A percentile compares a stretch with the other conserved stretches of the same genome.
Evolutionary conservation across 2,113 vertebrate species (phyloP).

Genomic region (Mixornis gularis): DNA sequence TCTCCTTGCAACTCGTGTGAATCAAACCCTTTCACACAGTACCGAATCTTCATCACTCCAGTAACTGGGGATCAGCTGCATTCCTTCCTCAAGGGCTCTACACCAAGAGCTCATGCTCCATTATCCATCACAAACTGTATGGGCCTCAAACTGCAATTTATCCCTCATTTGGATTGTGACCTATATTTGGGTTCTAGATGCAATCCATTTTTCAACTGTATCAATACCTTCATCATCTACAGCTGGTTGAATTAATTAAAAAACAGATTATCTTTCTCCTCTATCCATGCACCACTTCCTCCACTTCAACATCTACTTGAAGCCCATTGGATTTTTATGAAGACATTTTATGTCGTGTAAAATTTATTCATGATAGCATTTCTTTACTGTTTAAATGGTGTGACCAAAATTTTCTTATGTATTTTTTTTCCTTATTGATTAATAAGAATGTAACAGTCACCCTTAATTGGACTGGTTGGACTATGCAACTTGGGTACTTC

Average conservation of each 20-base stretch:
- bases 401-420: neutral
- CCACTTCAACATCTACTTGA: neutral
- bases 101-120: neutral
- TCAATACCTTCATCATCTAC: neutral
- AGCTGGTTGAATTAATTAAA: neutral
- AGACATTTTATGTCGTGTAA: neutral
- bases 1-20: neutral
- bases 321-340: neutral
- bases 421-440: neutral
- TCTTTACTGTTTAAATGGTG: neutral
- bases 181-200: neutral
- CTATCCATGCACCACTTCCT: fast-evolving
- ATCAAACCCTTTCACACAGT: neutral
- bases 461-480: neutral
- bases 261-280: neutral
- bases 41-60: neutral
- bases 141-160: neutral
- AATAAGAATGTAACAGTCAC: neutral
- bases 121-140: neutral
- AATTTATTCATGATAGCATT: neutral
- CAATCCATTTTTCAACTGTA: neutral
- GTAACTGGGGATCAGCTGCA: neutral
- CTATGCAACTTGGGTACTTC: neutral
- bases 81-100: neutral
- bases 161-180: neutral